Evolutionary conservation across 2,797 vertebrate genomes (phyloP), one percentile per base, ranked within the genome.

Genomic region (Dallia pectoralis): DNA sequence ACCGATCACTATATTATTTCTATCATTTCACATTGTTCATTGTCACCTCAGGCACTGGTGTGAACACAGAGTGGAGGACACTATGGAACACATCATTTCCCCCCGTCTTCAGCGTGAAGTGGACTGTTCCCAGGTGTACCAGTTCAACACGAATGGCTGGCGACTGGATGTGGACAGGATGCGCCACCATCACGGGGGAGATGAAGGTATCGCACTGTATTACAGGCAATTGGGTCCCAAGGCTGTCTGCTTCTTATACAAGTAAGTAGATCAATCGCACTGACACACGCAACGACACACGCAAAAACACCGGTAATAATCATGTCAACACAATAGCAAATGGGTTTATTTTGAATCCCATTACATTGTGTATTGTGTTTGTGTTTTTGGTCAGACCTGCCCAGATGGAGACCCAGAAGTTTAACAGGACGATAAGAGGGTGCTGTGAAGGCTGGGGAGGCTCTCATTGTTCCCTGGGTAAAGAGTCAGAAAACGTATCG

Each of bases 361-460:
- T 33, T 53, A 2, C 14, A 56, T 6, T 56, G 51, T 3, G 29
- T 4, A n/a, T 12, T 36, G n/a, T 40, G 36, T 59, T 3, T 25
- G 22, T 59, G 40, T 75, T 2, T 78, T 30, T 74, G 2, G 8
- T 19, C 69, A 98, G 97, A 74, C 92, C 94, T 0, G 90, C 94
- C 0, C 92, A 93, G 81, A 88, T 85, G 0, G 83, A 89, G 80
- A 91, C 77, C 0, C 81, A 89, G 64, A 59, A 30, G 1, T 77
- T 92, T 82, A 96, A 95, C 85, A 91, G 82, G 67, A 96, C 94
- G 0, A 87, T 92, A 73, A 89, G 79, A 0, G 67, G 74, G 0
- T 97, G 96, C 79, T 98, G 97, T 62, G 94, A 92, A 7, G 97
- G 97, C 19, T 98, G 95, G 95, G 91, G 78, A 0, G 96, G 96